These are phyloP conservation scores for Arbacia lixula DNA, from an alignment of 53 echinoderm and acorn worm genomes.

Conservation along the genomic window DNA sequence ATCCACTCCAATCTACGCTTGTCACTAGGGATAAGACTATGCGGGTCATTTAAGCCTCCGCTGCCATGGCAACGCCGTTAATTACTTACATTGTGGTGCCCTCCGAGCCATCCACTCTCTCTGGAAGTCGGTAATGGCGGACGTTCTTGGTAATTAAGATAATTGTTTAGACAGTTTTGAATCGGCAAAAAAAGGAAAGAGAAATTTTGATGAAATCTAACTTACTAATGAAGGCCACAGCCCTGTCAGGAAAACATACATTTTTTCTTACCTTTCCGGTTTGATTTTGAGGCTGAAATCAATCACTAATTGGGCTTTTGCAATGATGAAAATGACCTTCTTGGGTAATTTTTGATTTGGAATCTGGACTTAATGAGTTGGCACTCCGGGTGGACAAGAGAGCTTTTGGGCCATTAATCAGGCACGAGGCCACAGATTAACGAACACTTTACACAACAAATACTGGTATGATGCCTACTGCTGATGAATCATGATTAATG, in stretches of 20 bases:
- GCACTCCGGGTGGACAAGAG: too few relatives aligned
- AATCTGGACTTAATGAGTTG: too few relatives aligned
- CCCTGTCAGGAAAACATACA: not conserved
- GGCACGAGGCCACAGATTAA: too few relatives aligned
- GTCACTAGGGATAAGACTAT: conserved; percentile 29
- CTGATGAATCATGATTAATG: too few relatives aligned
- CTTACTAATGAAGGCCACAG: not conserved
- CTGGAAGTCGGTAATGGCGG: conserved; percentile 23
- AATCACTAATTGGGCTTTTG: too few relatives aligned
- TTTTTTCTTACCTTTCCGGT: not conserved
- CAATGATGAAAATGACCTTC: too few relatives aligned
- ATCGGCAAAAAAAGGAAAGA: not conserved
- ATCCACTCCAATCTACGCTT: conserved; percentile 28
- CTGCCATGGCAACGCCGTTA: conserved; percentile 28
- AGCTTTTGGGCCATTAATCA: too few relatives aligned
- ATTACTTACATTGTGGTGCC: conserved; percentile 39
- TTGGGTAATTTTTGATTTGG: too few relatives aligned
- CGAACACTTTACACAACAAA: too few relatives aligned
- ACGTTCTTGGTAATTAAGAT: conserved; percentile 25
- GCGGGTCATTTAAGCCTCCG: conserved; percentile 10
- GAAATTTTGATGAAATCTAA: too few relatives aligned
- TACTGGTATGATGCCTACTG: too few relatives aligned
- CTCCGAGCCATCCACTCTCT: conserved; percentile 8
- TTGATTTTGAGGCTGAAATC: too few relatives aligned
- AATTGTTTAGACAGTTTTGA: conserved; percentile 42